Conservation (phyloP, 2,888 invertebrate genomes). For the Gnatocerus cornutus region DNA sequence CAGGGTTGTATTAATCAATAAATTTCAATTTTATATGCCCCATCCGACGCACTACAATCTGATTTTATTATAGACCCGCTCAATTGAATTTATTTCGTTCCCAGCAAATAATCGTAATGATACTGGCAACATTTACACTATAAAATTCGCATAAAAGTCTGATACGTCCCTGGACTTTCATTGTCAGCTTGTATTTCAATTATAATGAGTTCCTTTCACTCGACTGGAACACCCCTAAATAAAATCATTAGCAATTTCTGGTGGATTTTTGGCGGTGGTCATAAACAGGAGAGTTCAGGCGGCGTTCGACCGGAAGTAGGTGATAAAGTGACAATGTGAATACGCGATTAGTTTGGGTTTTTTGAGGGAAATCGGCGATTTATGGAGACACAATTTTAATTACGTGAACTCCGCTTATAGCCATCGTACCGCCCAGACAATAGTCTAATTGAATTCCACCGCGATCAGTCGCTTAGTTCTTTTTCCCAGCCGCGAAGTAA, state of each 20-base stretch:
- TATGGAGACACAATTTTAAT: no score
- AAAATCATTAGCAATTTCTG: not conserved
- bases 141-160: constrained; percentile 4
- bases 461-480: constrained; percentile 12
- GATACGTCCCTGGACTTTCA: constrained; percentile 9
- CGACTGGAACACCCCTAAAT: not conserved
- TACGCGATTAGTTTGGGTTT: constrained; percentile 59
- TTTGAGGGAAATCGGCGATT: constrained; percentile 24
- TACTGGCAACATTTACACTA: constrained; percentile 2
- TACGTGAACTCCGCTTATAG: not conserved
- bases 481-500: constrained; percentile 13
- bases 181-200: constrained; percentile 15
- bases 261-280: constrained; percentile 45
- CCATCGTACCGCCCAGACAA: constrained; percentile 12
- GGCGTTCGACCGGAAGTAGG: constrained; percentile 63
- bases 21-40: constrained; percentile 24
- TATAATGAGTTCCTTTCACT: constrained; percentile 1
- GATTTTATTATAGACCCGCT: constrained; percentile 11
- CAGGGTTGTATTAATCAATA: constrained; percentile 45
- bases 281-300: constrained; percentile 59
- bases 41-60: constrained; percentile 6
- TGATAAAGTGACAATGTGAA: constrained; percentile 61
- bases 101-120: constrained; percentile 10
- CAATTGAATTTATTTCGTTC: constrained; percentile 21
- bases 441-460: constrained; percentile 16